Evolutionary conservation across 1,140 invertebrate species (phyloP), one percentile per base, ranked within the genome.

Genomic region (Hylyphantes graminicola): DNA sequence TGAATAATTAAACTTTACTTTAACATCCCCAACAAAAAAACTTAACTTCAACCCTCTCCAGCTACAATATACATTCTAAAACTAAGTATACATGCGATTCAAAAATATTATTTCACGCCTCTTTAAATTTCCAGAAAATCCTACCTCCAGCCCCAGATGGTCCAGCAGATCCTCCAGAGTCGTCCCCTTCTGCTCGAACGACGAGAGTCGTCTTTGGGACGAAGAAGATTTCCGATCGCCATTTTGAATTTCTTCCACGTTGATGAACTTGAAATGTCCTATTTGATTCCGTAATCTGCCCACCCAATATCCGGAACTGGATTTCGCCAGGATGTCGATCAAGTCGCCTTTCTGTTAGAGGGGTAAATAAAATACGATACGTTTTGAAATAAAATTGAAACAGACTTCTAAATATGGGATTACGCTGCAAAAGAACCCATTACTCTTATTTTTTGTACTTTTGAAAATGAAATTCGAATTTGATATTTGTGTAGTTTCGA

Each of bases 231-330:
- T 57, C 54, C 75, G 68, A 7, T 70, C 74, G 0, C 63, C 74
- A n/a, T 70, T 64, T 12, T 19, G 55, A 53, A 97, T 80, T 85
- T 87, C 93, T 91, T 96, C 95, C 55, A 97, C 96, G 89, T 96
- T 96, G 88, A 96, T 96, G 90, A 97, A 97, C 90, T 97, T 97
- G 89, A 98, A 97, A 88, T 94, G 94, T 15, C 96, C 96, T 85
- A 95, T 92, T 90, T 93, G 93, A 87, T 94, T 94, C 88, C 96
- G 93, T 4, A 90, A 87, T 72, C 89, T 89, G 50, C 96, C 96
- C 88, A 94, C 94, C 96, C 96, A 97, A 76, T 96, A 93, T 9
- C 96, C 96, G 82, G 94, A 96, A 64, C 94, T 94, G 88, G 95
- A 96, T 94, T 96, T 97, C 87, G 95, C 95, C 87, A 97, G 92